phyloP scores from a whole-genome alignment of 2,113 vertebrate species.

The Galeopterus variegatus region DNA sequence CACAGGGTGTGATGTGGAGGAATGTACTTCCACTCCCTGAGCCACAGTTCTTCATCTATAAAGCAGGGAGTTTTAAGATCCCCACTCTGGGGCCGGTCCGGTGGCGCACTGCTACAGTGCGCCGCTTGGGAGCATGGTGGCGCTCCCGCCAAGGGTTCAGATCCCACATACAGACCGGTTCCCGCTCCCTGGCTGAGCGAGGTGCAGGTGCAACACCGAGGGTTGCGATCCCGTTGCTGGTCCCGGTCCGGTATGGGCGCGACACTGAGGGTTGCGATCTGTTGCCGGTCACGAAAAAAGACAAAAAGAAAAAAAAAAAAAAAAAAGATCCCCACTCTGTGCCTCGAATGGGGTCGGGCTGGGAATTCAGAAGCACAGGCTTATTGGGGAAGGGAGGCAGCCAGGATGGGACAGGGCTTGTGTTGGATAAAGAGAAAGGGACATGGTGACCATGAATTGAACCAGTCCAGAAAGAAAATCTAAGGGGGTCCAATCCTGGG shows the following conservation, averaged over 20 bases:
- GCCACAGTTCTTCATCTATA: not conserved
- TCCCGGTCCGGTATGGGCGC: too few species aligned
- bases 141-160: too few species aligned
- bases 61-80: not conserved
- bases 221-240: too few species aligned
- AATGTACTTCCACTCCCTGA: not conserved
- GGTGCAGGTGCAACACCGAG: too few species aligned
- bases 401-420: not conserved
- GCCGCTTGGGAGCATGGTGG: too few species aligned
- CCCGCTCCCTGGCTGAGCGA: too few species aligned
- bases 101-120: too few species aligned
- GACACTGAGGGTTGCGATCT: too few species aligned
- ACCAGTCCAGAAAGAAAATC: slow-evolving; percentile 19
- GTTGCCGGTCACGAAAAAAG: too few species aligned
- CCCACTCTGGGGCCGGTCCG: too few species aligned
- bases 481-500: not conserved
- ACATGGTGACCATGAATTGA: not conserved
- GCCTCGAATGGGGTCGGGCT: not conserved
- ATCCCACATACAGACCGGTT: too few species aligned
- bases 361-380: not conserved
- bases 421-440: not conserved
- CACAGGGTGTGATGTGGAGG: not conserved
- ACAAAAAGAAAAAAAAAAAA: too few species aligned
- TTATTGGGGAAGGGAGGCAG: not conserved
- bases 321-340: not conserved